Conservation (phyloP, 1,140 invertebrate genomes). For the Drosophila santomea region DNA sequence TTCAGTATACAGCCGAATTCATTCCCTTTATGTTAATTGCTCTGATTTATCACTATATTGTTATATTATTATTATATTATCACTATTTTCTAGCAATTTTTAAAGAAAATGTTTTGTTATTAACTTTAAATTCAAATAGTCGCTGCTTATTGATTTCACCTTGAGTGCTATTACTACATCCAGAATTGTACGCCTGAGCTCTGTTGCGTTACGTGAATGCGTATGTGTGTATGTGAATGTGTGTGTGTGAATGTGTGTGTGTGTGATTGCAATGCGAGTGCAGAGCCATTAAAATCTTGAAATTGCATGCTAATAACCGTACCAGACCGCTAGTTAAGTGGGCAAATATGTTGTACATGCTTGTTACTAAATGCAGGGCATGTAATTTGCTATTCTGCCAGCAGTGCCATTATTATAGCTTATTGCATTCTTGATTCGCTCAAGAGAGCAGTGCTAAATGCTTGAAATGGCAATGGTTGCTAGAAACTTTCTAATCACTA, state of each 20-base stretch:
- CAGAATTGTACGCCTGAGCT: conserved; percentile 12
- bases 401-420: conserved; percentile 62
- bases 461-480: conserved; percentile 1
- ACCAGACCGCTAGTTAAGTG: conserved; percentile 71
- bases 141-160: neutral
- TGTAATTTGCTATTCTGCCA: conserved; percentile 71
- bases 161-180: conserved; percentile 2
- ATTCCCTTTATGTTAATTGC: too few relatives aligned
- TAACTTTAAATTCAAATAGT: too few relatives aligned
- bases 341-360: conserved; percentile 81
- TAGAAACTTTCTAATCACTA: too few relatives aligned
- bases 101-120: too few relatives aligned
- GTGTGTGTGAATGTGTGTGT: conserved; percentile 17
- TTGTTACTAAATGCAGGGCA: conserved; percentile 76
- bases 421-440: conserved; percentile 54
- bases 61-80: too few relatives aligned
- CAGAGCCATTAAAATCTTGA: conserved; percentile 74
- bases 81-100: too few relatives aligned
- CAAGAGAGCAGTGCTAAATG: conserved; percentile 34
- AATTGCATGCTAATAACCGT: conserved; percentile 79
- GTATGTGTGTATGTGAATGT: conserved; percentile 15
- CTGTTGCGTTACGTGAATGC: conserved; percentile 39
- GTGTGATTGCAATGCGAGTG: conserved; percentile 61
- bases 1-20: too few relatives aligned
- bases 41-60: too few relatives aligned